phyloP scores from a whole-genome alignment of 2,797 vertebrate genomes.

The Astyanax mexicanus region DNA sequence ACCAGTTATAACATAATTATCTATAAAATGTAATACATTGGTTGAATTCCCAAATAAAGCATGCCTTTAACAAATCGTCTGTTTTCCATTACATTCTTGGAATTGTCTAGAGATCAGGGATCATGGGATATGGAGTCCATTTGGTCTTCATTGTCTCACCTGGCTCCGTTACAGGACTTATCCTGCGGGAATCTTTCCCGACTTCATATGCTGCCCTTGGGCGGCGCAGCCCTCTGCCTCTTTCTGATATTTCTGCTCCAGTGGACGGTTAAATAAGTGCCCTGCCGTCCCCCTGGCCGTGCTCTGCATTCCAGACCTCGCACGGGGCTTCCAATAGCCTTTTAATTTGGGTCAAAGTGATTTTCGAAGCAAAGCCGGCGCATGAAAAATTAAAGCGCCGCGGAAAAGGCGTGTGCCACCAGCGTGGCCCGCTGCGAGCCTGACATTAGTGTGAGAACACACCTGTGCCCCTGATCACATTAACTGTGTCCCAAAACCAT shows the following conservation, averaged over 20 bases:
- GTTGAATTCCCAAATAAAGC: too few species aligned
- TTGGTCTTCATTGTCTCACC: conserved; percentile 64
- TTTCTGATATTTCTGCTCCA: conserved; percentile 79
- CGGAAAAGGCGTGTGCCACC: conserved; percentile 37
- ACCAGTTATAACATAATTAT: too few species aligned
- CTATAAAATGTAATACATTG: too few species aligned
- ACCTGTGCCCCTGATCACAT: too few species aligned
- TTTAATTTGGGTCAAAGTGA: conserved; percentile 61
- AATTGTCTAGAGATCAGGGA: conserved; percentile 4
- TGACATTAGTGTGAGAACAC: conserved; percentile 32
- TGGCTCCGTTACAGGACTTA: conserved; percentile 62
- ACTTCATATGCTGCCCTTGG: conserved; percentile 72
- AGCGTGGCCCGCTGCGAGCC: conserved; percentile 34
- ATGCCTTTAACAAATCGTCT: conserved; percentile 3
- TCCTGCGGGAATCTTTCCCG: conserved; percentile 67
- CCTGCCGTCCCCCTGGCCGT: conserved; percentile 56
- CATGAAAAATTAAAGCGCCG: conserved; percentile 51
- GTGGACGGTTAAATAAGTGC: conserved; percentile 78
- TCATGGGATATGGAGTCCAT: conserved; percentile 54
- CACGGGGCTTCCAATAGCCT: conserved; percentile 50
- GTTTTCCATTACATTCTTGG: conserved; percentile 6
- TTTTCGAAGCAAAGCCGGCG: conserved; percentile 50
- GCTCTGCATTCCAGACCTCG: conserved; percentile 39
- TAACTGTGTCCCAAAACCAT: too few species aligned
- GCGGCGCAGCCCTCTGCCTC: conserved; percentile 69